These are phyloP conservation scores for Oxygymnocypris stewartii DNA, from an alignment of 2,113 vertebrate species.

Conservation along the genomic window DNA sequence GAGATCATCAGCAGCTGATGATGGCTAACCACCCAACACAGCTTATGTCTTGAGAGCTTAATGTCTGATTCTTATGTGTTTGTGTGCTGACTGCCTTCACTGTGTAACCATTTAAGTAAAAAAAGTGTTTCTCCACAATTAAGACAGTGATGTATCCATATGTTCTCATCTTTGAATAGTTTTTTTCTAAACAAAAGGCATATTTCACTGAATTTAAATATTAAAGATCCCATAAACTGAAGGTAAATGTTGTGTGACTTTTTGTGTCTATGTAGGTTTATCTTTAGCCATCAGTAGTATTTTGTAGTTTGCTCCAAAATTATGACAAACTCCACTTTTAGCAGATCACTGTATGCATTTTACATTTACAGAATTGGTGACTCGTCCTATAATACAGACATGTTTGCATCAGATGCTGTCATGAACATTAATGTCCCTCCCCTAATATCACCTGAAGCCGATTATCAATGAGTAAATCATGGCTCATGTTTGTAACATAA, in stretches of 20 bases:
- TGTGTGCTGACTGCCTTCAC: conserved; percentile 72
- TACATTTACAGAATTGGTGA: background rate
- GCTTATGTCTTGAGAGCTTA: conserved; percentile 69
- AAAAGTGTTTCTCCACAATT: conserved; percentile 64
- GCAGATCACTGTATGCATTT: background rate
- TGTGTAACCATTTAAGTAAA: conserved; percentile 71
- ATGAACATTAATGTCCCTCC: background rate
- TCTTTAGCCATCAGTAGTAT: background rate
- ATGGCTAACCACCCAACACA: conserved; percentile 70
- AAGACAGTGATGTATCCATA: conserved; percentile 82
- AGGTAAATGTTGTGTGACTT: background rate
- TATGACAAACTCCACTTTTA: background rate
- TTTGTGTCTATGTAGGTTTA: background rate
- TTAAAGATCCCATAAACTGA: background rate
- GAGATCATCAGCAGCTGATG: conserved; percentile 63
- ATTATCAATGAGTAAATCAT: background rate
- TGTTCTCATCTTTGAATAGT: conserved; percentile 65
- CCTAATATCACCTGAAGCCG: background rate
- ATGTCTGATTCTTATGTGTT: conserved; percentile 76
- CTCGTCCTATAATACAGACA: background rate
- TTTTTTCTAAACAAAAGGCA: background rate
- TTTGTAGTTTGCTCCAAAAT: background rate
- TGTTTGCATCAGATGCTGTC: background rate
- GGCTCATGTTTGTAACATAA: background rate
- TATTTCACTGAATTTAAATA: background rate